These are phyloP conservation scores for Kuschelorhynchus macadamiae DNA, from an alignment of 2,888 invertebrate species.

Conservation along the genomic window DNA sequence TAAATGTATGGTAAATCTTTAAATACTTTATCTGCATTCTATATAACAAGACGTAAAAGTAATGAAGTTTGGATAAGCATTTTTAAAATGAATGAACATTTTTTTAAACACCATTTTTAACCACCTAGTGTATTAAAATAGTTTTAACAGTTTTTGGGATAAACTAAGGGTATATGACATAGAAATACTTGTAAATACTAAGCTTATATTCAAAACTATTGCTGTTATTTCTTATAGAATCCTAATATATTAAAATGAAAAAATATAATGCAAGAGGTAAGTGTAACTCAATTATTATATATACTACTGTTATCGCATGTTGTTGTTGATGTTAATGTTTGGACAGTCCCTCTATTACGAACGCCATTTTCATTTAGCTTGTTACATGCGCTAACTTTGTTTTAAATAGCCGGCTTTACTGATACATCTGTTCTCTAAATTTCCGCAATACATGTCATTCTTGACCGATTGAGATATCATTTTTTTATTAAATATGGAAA, in stretches of 20 bases:
- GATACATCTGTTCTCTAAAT: conserved; percentile 5
- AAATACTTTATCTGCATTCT: too few species aligned
- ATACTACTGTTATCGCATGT: conserved; percentile 67
- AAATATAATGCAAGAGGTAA: conserved; percentile 54
- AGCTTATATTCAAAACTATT: conserved; percentile 53
- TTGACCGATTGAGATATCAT: too few species aligned
- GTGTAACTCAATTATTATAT: conserved; percentile 65
- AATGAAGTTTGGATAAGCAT: too few species aligned
- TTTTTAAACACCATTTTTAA: too few species aligned
- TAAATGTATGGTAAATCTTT: too few species aligned
- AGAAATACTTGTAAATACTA: conserved; percentile 60
- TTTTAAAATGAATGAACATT: too few species aligned
- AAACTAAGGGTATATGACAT: conserved; percentile 57
- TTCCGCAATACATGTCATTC: too few species aligned
- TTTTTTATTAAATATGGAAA: too few species aligned
- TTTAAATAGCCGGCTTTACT: conserved; percentile 32
- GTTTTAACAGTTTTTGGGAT: conserved; percentile 16
- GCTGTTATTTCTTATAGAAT: conserved; percentile 51
- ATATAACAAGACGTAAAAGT: too few species aligned
- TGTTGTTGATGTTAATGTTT: conserved; percentile 70
- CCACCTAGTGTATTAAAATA: too few species aligned
- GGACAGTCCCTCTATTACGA: conserved; percentile 51
- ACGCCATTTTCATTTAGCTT: conserved; percentile 61
- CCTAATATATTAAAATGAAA: conserved; percentile 47
- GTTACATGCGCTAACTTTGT: conserved; percentile 55